Evolutionary conservation across 2,797 vertebrate genomes (phyloP), one percentile per base, ranked within the genome.

Genomic region (Pachyuromys duprasi): DNA sequence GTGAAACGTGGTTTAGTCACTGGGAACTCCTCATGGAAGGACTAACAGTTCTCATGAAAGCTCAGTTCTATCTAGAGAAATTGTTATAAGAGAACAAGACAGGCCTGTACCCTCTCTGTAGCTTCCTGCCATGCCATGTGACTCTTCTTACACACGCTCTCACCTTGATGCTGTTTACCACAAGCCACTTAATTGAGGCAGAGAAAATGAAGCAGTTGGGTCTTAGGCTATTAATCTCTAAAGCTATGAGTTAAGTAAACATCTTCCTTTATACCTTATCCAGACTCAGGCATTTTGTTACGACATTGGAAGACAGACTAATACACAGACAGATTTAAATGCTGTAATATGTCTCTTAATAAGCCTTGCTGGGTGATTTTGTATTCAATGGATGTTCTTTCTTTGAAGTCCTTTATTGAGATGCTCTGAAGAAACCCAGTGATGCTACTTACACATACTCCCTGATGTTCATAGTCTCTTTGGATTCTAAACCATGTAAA

Each of bases 401-500:
- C 24, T 60, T 87, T 80, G 39, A 39, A 4, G 67, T 82, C 86
- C 39, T 63, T 65, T 13, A 15, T 0, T 65, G 82, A 78, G 39
- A 57, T 13, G 82, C 42, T 31, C 9, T 74, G 70, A 88, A 69
- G 89, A 91, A 74, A 91, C n/a, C 24, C 65, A 69, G 24, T 13
- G 26, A 18, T 1, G 1, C 4, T 7, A 1, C 60, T 5, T 5
- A 15, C 24, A 17, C 15, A 1, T 3, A 28, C 3, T 24, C 7
- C 17, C 31, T 65, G 62, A 28, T 45, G 20, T 17, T 80, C 22
- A 26, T 2, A 72, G 49, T 86, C 28, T 74, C 76, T 72, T 33
- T 91, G 76, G 22, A 53, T 67, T 90, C 33, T n/a, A 67, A 94
- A 60, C 31, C 20, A 39, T 0, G 0, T 42, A 69, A 94, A 63